Conservation (phyloP, 2,888 invertebrate species). For the Escarpia spicata region DNA sequence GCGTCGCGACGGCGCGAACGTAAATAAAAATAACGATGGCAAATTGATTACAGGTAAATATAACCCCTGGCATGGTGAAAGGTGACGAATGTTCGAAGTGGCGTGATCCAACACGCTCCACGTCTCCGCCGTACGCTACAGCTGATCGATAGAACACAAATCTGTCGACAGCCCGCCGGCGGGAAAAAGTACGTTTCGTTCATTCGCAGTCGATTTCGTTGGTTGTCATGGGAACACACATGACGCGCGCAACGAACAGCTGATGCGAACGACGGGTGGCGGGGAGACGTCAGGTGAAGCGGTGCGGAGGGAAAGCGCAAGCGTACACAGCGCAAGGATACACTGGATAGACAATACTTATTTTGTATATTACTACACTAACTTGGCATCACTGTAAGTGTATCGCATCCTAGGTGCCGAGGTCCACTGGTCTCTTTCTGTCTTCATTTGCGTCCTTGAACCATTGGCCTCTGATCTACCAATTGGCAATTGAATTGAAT, state of each 20-base stretch:
- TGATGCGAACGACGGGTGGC: not conserved
- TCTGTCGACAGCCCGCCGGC: not conserved
- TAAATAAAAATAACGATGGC: not conserved
- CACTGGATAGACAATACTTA: not conserved
- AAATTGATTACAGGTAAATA: slow-evolving; percentile 4
- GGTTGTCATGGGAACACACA: not conserved
- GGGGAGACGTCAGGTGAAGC: not conserved
- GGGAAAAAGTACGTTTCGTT: not conserved
- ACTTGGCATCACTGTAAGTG: not conserved
- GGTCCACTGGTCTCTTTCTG: no score
- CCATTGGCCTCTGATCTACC: no score
- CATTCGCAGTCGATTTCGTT: not conserved
- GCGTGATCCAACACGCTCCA: not conserved
- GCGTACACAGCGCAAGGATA: not conserved
- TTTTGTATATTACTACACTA: not conserved
- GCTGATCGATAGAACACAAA: not conserved
- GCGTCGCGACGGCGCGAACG: not conserved
- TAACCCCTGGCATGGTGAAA: not conserved
- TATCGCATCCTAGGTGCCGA: no score
- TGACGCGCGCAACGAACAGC: not conserved
- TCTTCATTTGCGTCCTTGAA: no score
- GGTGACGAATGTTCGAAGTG: not conserved
- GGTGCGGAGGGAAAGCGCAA: not conserved
- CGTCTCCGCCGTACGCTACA: not conserved
- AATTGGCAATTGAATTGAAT: no score